A percentile compares a stretch with the other conserved stretches of the same genome.
These are phyloP conservation scores for Agonum fuliginosum DNA, from an alignment of 2,888 invertebrate genomes.

Conservation along the genomic window DNA sequence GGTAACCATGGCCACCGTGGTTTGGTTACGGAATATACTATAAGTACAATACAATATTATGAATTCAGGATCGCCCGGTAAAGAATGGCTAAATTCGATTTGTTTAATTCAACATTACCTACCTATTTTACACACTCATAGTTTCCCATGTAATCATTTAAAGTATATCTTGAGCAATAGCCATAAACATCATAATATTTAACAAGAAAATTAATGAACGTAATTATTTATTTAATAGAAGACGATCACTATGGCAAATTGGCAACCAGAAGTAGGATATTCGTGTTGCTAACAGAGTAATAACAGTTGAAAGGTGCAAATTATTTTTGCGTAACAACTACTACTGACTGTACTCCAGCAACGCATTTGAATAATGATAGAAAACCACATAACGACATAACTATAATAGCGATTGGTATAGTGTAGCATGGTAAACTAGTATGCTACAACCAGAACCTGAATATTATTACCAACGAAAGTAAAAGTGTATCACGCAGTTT, in stretches of 20 bases:
- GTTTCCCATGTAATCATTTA: no score
- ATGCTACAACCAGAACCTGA: neutral
- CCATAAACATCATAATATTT: neutral
- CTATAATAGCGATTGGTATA: neutral
- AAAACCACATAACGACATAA: neutral
- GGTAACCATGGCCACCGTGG: no score
- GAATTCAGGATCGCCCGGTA: no score
- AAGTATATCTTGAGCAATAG: neutral
- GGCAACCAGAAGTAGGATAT: constrained; percentile 18
- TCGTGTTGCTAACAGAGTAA: neutral
- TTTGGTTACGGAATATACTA: no score
- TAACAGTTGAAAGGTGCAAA: constrained; percentile 30
- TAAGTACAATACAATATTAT: no score
- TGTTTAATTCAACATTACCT: no score
- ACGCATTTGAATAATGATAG: neutral
- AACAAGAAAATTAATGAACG: no score
- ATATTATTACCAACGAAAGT: constrained; percentile 9
- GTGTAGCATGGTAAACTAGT: no score
- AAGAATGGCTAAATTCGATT: no score
- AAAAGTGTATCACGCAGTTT: constrained; percentile 30
- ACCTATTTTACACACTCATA: no score
- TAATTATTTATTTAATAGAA: constrained; percentile 7
- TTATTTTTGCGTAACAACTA: constrained; percentile 34
- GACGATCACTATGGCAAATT: neutral
- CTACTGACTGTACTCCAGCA: neutral